Base-by-base conservation (phyloP, 2,888 invertebrate species). In the Fissipunctia ypsillon region DNA sequence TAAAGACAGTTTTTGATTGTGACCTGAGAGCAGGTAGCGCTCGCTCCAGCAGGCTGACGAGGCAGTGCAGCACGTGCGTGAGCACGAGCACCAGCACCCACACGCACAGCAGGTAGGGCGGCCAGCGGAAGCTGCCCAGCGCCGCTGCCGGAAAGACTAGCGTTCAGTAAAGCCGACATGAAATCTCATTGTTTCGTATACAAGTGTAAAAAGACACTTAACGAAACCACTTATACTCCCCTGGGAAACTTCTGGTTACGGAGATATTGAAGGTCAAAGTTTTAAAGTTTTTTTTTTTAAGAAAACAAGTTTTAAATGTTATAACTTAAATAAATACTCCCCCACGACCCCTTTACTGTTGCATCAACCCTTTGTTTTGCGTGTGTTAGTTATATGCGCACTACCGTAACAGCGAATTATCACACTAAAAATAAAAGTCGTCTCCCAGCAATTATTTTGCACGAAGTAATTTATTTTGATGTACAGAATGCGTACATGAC, bases 71-170 rank as follows among this genome's bases (percentile, higher is more conserved):
- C 80, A 87, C 90, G 89, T 95, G 95, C 63, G 96, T 94, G 22
- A 94, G 87, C 60, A 94, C 79, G 82, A 96, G 88, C 84, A 94
- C 93, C 77, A 91, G 38, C 89, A 95, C 93, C 95, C 95, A 95
- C 90, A 94, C 93, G 70, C 90, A 91, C 87, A 96, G 90, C 90
- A 95, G 85, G 91, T 95, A 96, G 73, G 96, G 96, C 83, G 96
- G 95, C 95, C 96, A 96, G 38, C 94, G 94, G 91, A 94, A 93
- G 52, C 94, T 93, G 88, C 94, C 93, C 87, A 95, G 78, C 65
- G 95, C 91, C 64, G 64, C 64, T 64, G 52, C 31, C 64, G 52
- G n/a, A 52, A 64, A 64, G n/a, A 64, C 64, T 52, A 19, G 31
- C n/a, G 64, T 64, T 48, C 43, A 50, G 6, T 64, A 10, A 64